phyloP scores from a whole-genome alignment of 2,797 vertebrate species.

The Spinus pinus region DNA sequence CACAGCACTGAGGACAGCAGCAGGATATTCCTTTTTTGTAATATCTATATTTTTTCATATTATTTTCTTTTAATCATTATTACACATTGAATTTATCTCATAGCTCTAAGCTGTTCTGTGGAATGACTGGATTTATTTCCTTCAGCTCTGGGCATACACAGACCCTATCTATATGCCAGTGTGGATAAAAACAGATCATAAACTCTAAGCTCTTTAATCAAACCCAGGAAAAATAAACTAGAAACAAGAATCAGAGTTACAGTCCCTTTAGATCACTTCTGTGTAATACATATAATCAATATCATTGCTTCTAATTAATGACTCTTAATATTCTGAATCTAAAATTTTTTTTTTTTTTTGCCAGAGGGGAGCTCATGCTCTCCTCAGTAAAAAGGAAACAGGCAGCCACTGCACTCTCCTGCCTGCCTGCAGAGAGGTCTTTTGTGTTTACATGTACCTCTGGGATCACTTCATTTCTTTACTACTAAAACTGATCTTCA shows the following conservation, averaged over 20 bases:
- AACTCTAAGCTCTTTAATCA: not conserved
- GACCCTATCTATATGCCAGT: not conserved
- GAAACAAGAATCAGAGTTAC: not conserved
- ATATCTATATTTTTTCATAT: not conserved
- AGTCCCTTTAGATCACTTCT: not conserved
- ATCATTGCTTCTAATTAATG: not conserved
- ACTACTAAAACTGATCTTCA: not conserved
- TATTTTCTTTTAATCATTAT: not conserved
- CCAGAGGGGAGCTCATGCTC: not conserved
- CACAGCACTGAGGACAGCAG: not conserved
- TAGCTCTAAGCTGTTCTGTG: not conserved
- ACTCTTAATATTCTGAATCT: not conserved
- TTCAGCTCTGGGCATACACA: not conserved
- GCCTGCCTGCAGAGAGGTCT: not conserved
- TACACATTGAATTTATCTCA: not conserved
- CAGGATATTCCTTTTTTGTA: not conserved
- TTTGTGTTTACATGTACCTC: not conserved
- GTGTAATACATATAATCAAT: not conserved
- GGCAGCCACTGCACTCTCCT: not conserved
- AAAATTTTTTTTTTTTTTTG: not conserved
- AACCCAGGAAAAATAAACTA: not conserved
- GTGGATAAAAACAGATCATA: not conserved
- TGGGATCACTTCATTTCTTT: not conserved
- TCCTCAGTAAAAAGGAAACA: not conserved
- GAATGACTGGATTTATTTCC: slow-evolving; percentile 3